A percentile compares a stretch with the other conserved stretches of the same genome.
Evolutionary conservation across 37 sponge, comb jelly and placozoan genomes (phyloP).

Genomic region (Diacarnus erythraeanus): DNA sequence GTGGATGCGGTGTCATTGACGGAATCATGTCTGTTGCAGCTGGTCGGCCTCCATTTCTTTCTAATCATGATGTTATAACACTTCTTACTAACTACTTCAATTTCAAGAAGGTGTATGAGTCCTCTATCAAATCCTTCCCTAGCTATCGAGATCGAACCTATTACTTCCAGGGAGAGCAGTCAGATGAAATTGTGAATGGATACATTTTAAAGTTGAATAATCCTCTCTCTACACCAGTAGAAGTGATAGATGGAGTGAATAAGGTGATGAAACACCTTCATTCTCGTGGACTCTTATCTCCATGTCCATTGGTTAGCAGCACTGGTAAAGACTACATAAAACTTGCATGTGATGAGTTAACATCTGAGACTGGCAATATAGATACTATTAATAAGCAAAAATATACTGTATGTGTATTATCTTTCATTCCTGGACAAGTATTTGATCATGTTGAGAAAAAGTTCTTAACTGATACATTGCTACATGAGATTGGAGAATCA

Average conservation of each 20-base stretch:
- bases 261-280: not conserved
- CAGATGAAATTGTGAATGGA: not conserved
- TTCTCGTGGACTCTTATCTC: not conserved
- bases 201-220: not conserved
- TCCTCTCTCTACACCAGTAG: not conserved
- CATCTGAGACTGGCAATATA: not conserved
- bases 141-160: constrained; percentile 1
- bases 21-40: not conserved
- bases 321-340: not conserved
- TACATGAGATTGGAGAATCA: not conserved
- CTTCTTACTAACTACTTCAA: not conserved
- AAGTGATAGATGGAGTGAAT: not conserved
- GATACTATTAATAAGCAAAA: not conserved
- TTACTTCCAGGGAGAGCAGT: not conserved
- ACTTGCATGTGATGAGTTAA: not conserved
- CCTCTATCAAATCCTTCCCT: constrained; percentile 3
- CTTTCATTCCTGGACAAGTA: not conserved
- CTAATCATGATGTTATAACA: not conserved
- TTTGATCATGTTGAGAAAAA: constrained; percentile 4
- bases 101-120: not conserved
- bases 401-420: not conserved
- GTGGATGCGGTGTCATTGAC: not conserved
- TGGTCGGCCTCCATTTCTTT: not conserved
- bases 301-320: not conserved
- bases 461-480: not conserved